These are phyloP conservation scores for Helicoverpa zea DNA, from an alignment of 1,140 invertebrate species.

Conservation along the genomic window DNA sequence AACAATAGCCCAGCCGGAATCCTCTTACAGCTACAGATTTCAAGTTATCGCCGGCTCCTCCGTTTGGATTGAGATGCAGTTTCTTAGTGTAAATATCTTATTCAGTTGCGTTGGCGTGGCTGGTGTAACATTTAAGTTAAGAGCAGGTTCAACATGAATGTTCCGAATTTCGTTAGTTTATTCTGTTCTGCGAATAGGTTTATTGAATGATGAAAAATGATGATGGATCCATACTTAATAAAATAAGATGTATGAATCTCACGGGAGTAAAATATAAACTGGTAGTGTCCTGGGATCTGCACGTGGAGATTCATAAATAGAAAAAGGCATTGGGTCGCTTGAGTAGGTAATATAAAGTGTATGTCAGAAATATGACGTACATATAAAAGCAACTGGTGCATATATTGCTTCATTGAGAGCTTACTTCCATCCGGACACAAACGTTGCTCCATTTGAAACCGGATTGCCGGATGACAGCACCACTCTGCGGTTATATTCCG, in stretches of 20 bases:
- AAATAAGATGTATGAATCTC: too few species aligned
- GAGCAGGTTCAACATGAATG: neutral
- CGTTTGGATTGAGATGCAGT: conserved; percentile 22
- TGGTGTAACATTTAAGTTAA: neutral
- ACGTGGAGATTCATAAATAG: conserved; percentile 15
- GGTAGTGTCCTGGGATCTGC: neutral
- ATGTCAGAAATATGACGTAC: neutral
- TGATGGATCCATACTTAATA: too few species aligned
- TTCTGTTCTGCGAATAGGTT: neutral
- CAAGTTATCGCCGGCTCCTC: conserved; percentile 27
- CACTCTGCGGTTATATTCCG: conserved; percentile 8
- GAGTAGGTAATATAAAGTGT: neutral
- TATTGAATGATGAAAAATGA: too few species aligned
- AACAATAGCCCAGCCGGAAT: conserved; percentile 40
- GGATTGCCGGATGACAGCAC: conserved; percentile 13
- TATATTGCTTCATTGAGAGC: neutral
- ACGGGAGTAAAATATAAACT: too few species aligned
- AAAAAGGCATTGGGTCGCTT: neutral
- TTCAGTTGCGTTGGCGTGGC: conserved; percentile 5
- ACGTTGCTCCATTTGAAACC: conserved; percentile 1
- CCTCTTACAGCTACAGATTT: conserved; percentile 35
- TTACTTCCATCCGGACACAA: conserved; percentile 15
- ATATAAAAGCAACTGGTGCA: conserved; percentile 19
- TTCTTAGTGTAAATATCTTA: conserved; percentile 40
- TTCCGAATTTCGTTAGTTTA: neutral